Conservation (phyloP, 2,113 vertebrate species). For the Zosterops japonicus region DNA sequence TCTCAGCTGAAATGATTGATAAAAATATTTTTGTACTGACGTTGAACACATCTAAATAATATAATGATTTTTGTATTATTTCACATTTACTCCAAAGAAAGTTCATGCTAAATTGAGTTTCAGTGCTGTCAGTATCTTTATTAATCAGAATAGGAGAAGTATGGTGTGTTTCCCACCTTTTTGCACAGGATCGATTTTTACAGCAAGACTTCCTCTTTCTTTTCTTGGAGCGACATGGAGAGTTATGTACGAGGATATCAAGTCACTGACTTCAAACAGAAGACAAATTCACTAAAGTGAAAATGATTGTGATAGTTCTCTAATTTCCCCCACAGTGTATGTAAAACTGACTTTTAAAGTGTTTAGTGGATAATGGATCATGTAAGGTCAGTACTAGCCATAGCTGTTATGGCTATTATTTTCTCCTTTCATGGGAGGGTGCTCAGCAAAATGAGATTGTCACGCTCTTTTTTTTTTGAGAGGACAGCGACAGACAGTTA, state of each 20-base stretch:
- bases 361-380: conserved; percentile 83
- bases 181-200: conserved; percentile 31
- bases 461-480: conserved; percentile 79
- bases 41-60: conserved; percentile 75
- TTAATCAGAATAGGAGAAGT: conserved; percentile 44
- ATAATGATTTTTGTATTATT: conserved; percentile 73
- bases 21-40: conserved; percentile 75
- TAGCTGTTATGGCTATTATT: conserved; percentile 80
- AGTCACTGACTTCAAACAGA: conserved; percentile 70
- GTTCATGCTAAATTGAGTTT: conserved; percentile 53
- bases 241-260: conserved; percentile 65
- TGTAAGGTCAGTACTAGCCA: conserved; percentile 80
- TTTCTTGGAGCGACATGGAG: not conserved
- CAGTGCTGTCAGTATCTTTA: not conserved
- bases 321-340: conserved; percentile 73
- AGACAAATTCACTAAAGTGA: conserved; percentile 76
- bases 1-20: conserved; percentile 76
- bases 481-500: conserved; percentile 84
- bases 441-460: conserved; percentile 85
- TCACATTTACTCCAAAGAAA: conserved; percentile 54
- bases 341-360: conserved; percentile 84
- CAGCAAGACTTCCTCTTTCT: conserved; percentile 22
- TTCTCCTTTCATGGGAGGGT: conserved; percentile 83
- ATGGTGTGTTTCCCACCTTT: conserved; percentile 3
- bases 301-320: conserved; percentile 73